These are phyloP conservation scores for Brachyistius frenatus DNA, from an alignment of 2,113 vertebrate species.

Conservation along the genomic window DNA sequence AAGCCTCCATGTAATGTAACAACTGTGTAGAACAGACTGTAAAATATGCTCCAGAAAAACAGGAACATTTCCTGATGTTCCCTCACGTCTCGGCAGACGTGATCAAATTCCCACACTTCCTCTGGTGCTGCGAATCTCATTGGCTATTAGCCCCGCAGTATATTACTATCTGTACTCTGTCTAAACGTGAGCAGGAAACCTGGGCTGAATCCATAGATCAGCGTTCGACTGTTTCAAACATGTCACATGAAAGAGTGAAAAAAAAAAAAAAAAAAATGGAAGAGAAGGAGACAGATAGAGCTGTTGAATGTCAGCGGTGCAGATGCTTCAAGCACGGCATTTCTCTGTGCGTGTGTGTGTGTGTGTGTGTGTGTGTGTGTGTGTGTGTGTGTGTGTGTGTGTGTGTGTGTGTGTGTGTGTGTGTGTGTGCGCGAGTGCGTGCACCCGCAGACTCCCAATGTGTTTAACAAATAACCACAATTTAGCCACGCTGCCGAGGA, in stretches of 20 bases:
- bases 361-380: slow-evolving; percentile 42
- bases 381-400: slow-evolving; percentile 30
- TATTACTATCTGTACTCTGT: slow-evolving; percentile 14
- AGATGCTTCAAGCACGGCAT: slow-evolving; percentile 65
- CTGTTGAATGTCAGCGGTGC: slow-evolving; percentile 70
- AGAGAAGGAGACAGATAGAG: slow-evolving; percentile 50
- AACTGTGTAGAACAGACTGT: neutral
- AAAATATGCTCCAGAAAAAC: slow-evolving; percentile 18
- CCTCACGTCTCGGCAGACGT: neutral
- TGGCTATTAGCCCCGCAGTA: slow-evolving; percentile 25
- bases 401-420: slow-evolving; percentile 45
- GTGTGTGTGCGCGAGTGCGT: neutral
- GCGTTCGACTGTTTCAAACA: slow-evolving; percentile 35
- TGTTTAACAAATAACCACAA: slow-evolving; percentile 97
- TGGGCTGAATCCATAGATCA: neutral
- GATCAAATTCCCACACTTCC: neutral
- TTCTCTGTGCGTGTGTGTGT: slow-evolving; percentile 33
- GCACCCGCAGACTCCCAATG: slow-evolving; percentile 91
- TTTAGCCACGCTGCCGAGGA: slow-evolving; percentile 93
- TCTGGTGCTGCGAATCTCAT: slow-evolving; percentile 11
- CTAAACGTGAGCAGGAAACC: slow-evolving; percentile 3
- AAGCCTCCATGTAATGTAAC: neutral
- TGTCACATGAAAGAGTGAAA: slow-evolving; percentile 25
- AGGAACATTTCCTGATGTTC: neutral
- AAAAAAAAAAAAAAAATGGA: neutral